phyloP scores from a whole-genome alignment of 1,140 invertebrate species.

The Saxidomus purpurata region DNA sequence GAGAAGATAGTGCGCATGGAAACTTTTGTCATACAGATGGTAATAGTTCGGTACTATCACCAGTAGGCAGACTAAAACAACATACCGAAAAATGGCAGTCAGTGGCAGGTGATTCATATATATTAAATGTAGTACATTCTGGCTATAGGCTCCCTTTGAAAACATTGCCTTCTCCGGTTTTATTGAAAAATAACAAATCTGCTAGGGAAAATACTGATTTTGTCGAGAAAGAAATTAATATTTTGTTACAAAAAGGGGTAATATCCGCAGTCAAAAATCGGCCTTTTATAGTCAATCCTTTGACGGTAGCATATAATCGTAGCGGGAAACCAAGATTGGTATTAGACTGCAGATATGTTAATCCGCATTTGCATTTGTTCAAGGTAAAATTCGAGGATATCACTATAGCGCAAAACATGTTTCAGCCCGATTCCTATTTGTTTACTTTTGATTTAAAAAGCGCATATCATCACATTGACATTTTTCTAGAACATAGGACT shows the following conservation, averaged over 20 bases:
- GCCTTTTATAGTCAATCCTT: not conserved
- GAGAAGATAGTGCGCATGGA: not conserved
- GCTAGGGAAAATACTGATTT: not conserved
- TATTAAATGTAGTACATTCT: not conserved
- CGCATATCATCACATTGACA: conserved; percentile 38
- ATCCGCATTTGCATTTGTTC: conserved; percentile 24
- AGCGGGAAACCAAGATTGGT: conserved; percentile 18
- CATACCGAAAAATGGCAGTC: not conserved
- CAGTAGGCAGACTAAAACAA: conserved; percentile 11
- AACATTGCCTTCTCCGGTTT: not conserved
- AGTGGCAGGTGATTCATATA: not conserved
- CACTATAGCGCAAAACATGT: not conserved
- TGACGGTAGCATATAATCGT: conserved; percentile 16
- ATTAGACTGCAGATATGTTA: conserved; percentile 24
- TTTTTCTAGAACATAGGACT: conserved; percentile 4
- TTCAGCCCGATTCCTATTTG: not conserved
- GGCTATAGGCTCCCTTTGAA: conserved; percentile 42
- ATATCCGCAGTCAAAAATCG: not conserved
- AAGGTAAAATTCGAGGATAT: conserved; percentile 35
- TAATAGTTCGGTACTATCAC: not conserved
- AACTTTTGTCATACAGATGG: not conserved
- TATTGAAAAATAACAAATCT: conserved; percentile 44
- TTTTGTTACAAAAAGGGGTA: not conserved
- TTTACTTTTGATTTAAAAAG: conserved; percentile 31
- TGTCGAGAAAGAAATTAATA: not conserved